These are phyloP conservation scores for Elephas maximus DNA, from an alignment of 2,113 vertebrate genomes.

Conservation along the genomic window DNA sequence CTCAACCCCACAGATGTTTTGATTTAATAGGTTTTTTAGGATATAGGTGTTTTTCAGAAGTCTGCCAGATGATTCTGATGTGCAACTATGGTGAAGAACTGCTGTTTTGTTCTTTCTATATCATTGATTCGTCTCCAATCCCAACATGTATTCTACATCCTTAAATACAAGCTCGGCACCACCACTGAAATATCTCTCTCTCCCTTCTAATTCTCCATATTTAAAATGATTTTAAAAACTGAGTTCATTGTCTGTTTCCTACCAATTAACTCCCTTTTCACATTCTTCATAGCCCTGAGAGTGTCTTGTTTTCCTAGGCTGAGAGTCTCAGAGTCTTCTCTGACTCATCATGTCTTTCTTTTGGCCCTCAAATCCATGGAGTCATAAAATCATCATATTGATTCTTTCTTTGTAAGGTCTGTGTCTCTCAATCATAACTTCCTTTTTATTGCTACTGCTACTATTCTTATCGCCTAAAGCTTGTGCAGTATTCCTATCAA, in stretches of 20 bases:
- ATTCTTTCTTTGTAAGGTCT: not conserved
- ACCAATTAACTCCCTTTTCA: not conserved
- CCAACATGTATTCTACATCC: not conserved
- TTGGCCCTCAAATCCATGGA: not conserved
- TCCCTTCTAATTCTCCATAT: not conserved
- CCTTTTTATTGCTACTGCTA: not conserved
- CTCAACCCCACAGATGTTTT: not conserved
- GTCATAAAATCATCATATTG: not conserved
- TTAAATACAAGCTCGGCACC: not conserved
- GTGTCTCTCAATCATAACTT: not conserved
- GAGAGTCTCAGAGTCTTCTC: constrained; percentile 9
- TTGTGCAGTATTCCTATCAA: not conserved
- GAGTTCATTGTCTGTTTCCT: not conserved
- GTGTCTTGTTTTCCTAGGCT: not conserved
- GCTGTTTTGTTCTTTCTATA: not conserved
- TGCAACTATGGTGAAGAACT: not conserved
- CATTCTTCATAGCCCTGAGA: not conserved
- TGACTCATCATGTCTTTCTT: constrained; percentile 12
- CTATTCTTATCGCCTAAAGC: not conserved
- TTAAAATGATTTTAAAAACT: constrained; percentile 1
- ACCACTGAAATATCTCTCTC: not conserved
- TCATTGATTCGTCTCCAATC: not conserved
- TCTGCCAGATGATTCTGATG: not conserved
- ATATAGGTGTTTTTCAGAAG: not conserved
- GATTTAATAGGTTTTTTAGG: not conserved